Evolutionary conservation across 2,113 vertebrate genomes (phyloP), one percentile per base, ranked within the genome.

Genomic region (Rattus norvegicus): DNA sequence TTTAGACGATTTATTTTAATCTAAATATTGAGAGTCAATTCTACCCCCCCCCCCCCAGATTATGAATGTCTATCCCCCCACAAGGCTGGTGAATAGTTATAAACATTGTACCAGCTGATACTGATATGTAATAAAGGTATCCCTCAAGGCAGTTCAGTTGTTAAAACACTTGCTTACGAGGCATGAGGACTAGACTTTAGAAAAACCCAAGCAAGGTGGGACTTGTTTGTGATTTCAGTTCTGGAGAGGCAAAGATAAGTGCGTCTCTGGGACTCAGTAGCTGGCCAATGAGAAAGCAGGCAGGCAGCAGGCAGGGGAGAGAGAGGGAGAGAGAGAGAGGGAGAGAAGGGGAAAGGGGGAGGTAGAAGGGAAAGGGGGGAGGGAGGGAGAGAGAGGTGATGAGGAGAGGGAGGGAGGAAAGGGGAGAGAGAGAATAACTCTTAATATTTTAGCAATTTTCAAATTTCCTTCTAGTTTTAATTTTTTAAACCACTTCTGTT

Each of bases 1-100:
- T 91, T 94, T 56, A 86, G 7, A 67, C 76, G 3, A 81, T 67
- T 88, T 77, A 33, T 80, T 96, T 93, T 95, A 88, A 77, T 10
- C 20, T 69, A 81, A 93, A 33, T 93, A 54, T 63, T 73, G 43
- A 70, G 2, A 77, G 9, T 80, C 20, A 33, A 43, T 81, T 65
- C 1, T 30, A 65, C 56, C 54, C 73, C 88, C 88, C 73, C 86
- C 24, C 56, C 5, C 63, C 12, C 22, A 26, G 59, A 2, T 93
- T 83, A 94, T 86, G 88, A 94, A 70, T 1, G 69, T 91, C 67
- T 52, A 59, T 65, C 72, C n/a, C 0, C 30, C 90, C 39, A 63
- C n/a, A 92, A 52, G 26, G 9, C 52, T 92, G 43, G 72, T 67
- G 0, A 24, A 52, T 80, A 90, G 7, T 84, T 97, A 59, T 3